Conservation (phyloP, 2,113 vertebrate species). For the Azemiops feae region DNA sequence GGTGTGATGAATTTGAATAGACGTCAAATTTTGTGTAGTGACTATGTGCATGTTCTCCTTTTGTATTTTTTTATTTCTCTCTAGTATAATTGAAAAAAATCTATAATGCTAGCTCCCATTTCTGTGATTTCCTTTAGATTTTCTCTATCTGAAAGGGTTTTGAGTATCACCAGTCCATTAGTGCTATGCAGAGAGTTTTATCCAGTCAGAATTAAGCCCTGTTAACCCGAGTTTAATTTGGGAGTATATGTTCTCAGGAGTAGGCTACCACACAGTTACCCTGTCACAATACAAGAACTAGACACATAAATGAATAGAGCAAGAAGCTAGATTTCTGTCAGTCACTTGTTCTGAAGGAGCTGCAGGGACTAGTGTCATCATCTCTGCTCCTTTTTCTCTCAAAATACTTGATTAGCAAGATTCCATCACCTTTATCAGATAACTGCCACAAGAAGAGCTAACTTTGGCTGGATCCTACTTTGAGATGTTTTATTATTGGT, state of each 20-base stretch:
- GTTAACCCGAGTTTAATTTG: neutral
- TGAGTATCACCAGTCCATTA: neutral
- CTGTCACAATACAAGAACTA: neutral
- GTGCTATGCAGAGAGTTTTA: neutral
- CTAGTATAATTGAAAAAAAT: neutral
- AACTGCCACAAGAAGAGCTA: neutral
- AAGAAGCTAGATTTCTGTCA: neutral
- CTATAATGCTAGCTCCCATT: neutral
- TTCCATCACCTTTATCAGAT: neutral
- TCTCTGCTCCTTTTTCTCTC: neutral
- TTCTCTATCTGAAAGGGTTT: neutral
- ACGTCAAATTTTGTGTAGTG: neutral
- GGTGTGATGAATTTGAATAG: neutral
- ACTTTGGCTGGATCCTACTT: neutral
- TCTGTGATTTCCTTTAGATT: neutral
- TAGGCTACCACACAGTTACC: neutral
- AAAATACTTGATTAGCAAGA: neutral
- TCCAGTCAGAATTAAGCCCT: neutral
- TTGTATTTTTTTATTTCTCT: neutral
- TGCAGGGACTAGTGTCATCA: neutral
- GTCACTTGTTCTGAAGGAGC: neutral
- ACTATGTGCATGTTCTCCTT: neutral
- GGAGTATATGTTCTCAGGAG: neutral
- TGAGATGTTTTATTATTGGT: neutral
- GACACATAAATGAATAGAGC: neutral